Evolutionary conservation across 2,113 vertebrate genomes (phyloP), one percentile per base, ranked within the genome.

Genomic region (Chauna torquata): DNA sequence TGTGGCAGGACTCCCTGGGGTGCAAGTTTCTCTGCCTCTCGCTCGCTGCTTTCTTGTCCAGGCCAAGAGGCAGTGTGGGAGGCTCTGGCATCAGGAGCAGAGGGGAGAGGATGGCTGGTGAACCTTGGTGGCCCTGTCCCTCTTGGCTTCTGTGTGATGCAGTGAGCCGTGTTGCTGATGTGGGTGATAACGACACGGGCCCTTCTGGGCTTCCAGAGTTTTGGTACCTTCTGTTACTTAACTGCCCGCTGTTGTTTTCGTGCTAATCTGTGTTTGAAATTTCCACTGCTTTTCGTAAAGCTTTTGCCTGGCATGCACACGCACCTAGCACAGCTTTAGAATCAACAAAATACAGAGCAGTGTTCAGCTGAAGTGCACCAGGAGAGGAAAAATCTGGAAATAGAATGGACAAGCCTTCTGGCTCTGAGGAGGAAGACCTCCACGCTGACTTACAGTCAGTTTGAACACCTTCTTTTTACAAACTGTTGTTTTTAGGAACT

Each of bases 111-210:
- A 11, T 19, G 57, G 57, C 16, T 34, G 57, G 57, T 34, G 57
- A 18, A 52, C 50, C 50, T 68, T 45, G 65, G 11, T 34, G 23
- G 34, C 47, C 3, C 68, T 70, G 10, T 38, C 50, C 40, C 54
- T 45, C 9, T 9, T 12, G 84, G 1, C 6, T 20, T 32, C 32
- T 0, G 0, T 14, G 81, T 6, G 66, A 1, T 13, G 20, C 54
- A 4, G n/a, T 5, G 34, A 49, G 49, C 8, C 1, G 0, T 24
- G 34, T 15, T 13, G 49, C 6, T 38, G 52, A 0, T 30, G 1
- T 0, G 8, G 5, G 20, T 15, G 61, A 5, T 20, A 34, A 13
- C 15, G 9, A 5, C 10, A 16, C 3, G 16, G 34, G 55, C 34
- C 54, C 68, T 40, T n/a, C 4, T 7, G 71, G 65, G 55, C 30